Conservation (phyloP, 2,888 invertebrate species). For the Latrodectus elegans region DNA sequence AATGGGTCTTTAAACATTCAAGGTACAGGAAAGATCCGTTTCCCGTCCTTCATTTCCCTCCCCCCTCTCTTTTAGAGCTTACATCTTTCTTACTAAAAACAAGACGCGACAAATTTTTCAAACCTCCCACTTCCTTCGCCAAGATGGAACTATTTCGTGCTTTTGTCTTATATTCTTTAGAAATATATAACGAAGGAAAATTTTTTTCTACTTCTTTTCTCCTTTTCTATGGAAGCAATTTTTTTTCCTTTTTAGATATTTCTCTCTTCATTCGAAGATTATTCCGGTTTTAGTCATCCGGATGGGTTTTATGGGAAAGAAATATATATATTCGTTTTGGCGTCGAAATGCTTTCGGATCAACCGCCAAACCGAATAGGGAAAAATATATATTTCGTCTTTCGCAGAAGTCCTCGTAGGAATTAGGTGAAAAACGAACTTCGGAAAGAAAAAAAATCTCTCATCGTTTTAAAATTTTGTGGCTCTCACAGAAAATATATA, state of each 20-base stretch:
- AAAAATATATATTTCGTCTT: not conserved
- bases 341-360: slow-evolving; percentile 5
- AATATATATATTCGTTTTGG: slow-evolving; percentile 1
- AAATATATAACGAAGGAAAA: slow-evolving; percentile 30
- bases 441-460: slow-evolving; percentile 33
- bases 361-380: not conserved
- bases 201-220: not conserved
- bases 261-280: too few relatives aligned
- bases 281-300: not conserved
- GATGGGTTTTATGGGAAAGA: slow-evolving; percentile 3
- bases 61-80: not conserved
- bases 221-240: slow-evolving; percentile 7
- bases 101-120: slow-evolving; percentile 42
- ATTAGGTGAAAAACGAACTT: slow-evolving; percentile 59
- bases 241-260: slow-evolving; percentile 2
- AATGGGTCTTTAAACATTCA: slow-evolving; percentile 45
- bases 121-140: not conserved
- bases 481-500: slow-evolving; percentile 40
- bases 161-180: slow-evolving; percentile 24
- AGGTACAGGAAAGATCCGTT: too few relatives aligned
- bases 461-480: slow-evolving; percentile 47
- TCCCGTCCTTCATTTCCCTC: too few relatives aligned
- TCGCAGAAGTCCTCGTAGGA: not conserved
- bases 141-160: not conserved
- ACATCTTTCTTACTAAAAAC: slow-evolving; percentile 13